These are phyloP conservation scores for Parus major DNA, from an alignment of 2,113 vertebrate genomes.

Conservation along the genomic window DNA sequence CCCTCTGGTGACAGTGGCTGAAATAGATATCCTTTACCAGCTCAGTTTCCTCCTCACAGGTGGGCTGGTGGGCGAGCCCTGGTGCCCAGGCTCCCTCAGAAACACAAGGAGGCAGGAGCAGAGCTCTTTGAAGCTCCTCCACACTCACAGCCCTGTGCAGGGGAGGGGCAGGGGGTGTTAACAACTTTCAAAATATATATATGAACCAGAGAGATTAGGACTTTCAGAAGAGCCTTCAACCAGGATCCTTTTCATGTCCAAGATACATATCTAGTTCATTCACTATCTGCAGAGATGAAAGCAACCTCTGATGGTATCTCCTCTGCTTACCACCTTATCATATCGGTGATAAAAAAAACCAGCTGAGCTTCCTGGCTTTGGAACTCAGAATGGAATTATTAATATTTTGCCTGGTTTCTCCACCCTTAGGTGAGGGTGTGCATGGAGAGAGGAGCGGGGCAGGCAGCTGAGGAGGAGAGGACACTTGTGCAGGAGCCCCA, in stretches of 20 bases:
- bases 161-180: background rate
- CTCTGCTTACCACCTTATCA: slow-evolving; percentile 7
- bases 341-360: slow-evolving; percentile 9
- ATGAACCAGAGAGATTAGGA: background rate
- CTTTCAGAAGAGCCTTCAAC: background rate
- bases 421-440: background rate
- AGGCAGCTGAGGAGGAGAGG: background rate
- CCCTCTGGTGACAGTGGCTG: slow-evolving; percentile 16
- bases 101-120: background rate
- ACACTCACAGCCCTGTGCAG: background rate
- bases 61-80: background rate
- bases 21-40: background rate
- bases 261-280: slow-evolving; percentile 27
- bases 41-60: background rate
- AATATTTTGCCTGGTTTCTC: background rate
- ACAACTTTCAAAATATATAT: background rate
- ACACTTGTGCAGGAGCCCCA: background rate
- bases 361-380: background rate
- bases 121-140: slow-evolving; percentile 5
- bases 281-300: slow-evolving; percentile 45
- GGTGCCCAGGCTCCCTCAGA: background rate
- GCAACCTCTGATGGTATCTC: slow-evolving; percentile 17
- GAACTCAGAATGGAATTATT: background rate
- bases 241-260: slow-evolving; percentile 7
- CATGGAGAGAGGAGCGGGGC: background rate